phyloP scores from a whole-genome alignment of 2,113 vertebrate genomes.

The Caretta caretta region DNA sequence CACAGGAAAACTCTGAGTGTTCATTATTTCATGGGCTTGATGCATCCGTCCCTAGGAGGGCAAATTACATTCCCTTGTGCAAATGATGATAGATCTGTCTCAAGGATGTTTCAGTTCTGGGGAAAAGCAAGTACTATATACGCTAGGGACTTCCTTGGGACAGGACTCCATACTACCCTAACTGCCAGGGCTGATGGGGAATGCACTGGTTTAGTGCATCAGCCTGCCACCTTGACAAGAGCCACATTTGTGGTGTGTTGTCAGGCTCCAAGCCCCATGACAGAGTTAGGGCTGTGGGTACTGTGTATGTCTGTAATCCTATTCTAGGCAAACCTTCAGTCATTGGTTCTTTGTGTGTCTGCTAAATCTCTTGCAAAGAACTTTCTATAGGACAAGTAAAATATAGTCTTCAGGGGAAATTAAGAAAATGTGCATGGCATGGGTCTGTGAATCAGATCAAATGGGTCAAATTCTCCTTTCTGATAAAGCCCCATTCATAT shows the following conservation, averaged over 20 bases:
- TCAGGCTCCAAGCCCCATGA: background rate
- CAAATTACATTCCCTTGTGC: background rate
- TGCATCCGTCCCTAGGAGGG: background rate
- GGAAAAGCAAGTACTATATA: background rate
- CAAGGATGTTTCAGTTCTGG: background rate
- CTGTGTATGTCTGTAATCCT: background rate
- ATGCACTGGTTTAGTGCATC: too few species aligned
- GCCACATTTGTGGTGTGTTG: background rate
- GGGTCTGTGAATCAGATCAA: background rate
- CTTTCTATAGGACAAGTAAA: background rate
- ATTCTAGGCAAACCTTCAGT: too few species aligned
- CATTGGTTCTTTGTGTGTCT: background rate
- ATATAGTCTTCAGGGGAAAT: background rate
- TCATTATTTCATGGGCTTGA: background rate
- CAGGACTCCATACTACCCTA: background rate
- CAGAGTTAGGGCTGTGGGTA: background rate
- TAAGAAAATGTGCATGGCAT: background rate
- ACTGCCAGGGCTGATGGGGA: background rate
- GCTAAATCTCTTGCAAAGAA: background rate
- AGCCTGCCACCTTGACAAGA: background rate
- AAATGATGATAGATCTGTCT: background rate
- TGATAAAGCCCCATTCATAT: background rate
- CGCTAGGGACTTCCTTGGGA: background rate
- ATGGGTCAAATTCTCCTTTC: background rate
- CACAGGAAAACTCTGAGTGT: background rate